Base-by-base conservation (phyloP, 2,888 invertebrate species). In the Phortica magna region DNA sequence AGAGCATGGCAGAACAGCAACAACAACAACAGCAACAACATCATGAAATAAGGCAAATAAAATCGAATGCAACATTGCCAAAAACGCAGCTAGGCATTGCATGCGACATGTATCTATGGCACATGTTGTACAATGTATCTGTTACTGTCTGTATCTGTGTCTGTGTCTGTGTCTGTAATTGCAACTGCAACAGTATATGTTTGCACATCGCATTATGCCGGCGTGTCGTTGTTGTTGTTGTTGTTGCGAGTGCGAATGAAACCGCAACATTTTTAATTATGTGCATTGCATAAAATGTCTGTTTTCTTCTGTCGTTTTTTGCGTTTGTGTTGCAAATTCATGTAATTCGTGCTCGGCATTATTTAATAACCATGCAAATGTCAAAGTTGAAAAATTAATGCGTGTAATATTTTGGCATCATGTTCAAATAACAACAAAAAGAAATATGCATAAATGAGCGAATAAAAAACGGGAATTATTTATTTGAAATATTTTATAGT, bases 31-130 rank as follows among this genome's bases (percentile, higher is more conserved):
- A 78, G 76, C 84, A 78, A 82, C 79, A n/a, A 82, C 43, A 43
- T 7, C 43, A 43, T 10, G 43, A 43, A 43, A 43, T n/a, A 43
- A 0, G 79, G 81, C 83, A 83, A 81, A 80, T 86, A 83, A 87
- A 87, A 83, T 85, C 82, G 79, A 86, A 83, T 82, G 79, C 82
- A 81, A 74, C 78, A 22, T 19, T 19, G 17, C 19, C 31, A 4
- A 81, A 80, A 81, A 77, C 78, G 76, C 80, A 84, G 81, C 88
- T 84, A 82, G 84, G 88, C 85, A 88, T 88, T 86, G 31, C 12
- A 17, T 68, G 43, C 17, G 17, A 42, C 43, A 68, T 68, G 17
- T 68, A 68, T 43, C 68, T 68, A 43, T 43, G 9, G 22, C 43
- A 19, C 48, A 48, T 14, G 48, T 14, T 48, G 14, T 48, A 9